Evolutionary conservation across 2,888 invertebrate species (phyloP), one percentile per base, ranked within the genome.

Genomic region (Seladonia tumulorum): DNA sequence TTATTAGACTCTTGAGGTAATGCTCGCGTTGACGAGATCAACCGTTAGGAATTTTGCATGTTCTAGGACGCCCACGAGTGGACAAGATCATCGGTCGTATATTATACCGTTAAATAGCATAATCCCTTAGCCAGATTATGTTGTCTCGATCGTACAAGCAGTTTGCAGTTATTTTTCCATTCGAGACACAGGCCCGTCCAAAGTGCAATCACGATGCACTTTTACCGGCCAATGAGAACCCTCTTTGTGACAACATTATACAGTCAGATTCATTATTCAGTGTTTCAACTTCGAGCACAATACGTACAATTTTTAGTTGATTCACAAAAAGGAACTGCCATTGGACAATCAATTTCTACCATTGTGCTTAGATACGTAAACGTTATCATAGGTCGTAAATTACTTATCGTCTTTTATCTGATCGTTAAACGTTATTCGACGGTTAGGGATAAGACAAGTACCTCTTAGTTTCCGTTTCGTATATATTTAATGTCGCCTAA

Each of bases 1-100:
- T 76, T 81, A 81, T 60, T 76, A 76, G 57, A 76, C 66, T 45
- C 2, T 39, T n/a, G 35, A 49, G 35, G 16, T 68, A n/a, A 70
- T 66, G 57, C 42, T n/a, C n/a, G 29, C 29, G 29, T 45, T 25
- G 18, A 8, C 35, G 35, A 63, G 57, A 57, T 74, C 63, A 22
- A 42, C 14, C 45, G n/a, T 35, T 49, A 22, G n/a, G 53, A 53
- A 75, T 80, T 42, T 42, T 18, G 4, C 5, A 29, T 4, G 39
- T 29, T 76, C 4, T n/a, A 2, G 7, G n/a, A 39, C 16, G 10
- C 47, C 18, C 14, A 16, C 2, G 10, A 5, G 29, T 18, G 47
- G 14, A 25, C 10, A 39, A 68, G 16, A 42, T 39, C 22, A 16
- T n/a, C 12, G 16, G 47, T 76, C 12, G 5, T 57, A 4, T 10